Conservation (phyloP, 2,888 invertebrate genomes). For the Cataglyphis livida region DNA sequence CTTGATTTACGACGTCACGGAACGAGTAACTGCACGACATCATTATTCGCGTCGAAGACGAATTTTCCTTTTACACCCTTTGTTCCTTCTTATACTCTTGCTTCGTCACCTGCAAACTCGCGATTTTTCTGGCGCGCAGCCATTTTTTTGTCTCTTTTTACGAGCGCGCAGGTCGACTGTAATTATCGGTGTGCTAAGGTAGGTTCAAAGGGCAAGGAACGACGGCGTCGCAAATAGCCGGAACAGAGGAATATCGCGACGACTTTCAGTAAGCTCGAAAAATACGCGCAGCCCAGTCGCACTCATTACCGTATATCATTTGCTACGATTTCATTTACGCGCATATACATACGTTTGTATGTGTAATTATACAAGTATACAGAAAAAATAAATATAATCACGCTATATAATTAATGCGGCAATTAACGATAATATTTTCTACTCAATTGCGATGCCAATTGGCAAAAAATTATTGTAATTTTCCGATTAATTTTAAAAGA, state of each 20-base stretch:
- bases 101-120: constrained; percentile 7
- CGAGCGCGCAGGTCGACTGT: constrained; percentile 19
- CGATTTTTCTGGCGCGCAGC: constrained; percentile 43
- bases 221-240: constrained; percentile 29
- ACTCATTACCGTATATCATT: neutral
- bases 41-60: constrained; percentile 9
- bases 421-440: constrained; percentile 42
- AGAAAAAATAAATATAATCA: constrained; percentile 24
- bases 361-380: neutral
- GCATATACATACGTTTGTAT: neutral
- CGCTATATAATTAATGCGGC: constrained; percentile 38
- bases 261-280: constrained; percentile 43
- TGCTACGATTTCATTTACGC: constrained; percentile 39
- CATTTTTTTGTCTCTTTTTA: constrained; percentile 26
- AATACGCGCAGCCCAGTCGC: constrained; percentile 21
- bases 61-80: constrained; percentile 7
- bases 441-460: constrained; percentile 21
- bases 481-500: neutral
- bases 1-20: constrained; percentile 18
- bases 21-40: constrained; percentile 8
- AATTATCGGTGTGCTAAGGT: constrained; percentile 65
- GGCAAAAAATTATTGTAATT: constrained; percentile 6
- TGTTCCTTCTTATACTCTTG: neutral
- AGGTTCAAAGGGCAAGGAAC: constrained; percentile 61
- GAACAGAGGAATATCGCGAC: constrained; percentile 27